Evolutionary conservation across 2,888 invertebrate species (phyloP), one percentile per base, ranked within the genome.

Genomic region (Gerosis bhagava): DNA sequence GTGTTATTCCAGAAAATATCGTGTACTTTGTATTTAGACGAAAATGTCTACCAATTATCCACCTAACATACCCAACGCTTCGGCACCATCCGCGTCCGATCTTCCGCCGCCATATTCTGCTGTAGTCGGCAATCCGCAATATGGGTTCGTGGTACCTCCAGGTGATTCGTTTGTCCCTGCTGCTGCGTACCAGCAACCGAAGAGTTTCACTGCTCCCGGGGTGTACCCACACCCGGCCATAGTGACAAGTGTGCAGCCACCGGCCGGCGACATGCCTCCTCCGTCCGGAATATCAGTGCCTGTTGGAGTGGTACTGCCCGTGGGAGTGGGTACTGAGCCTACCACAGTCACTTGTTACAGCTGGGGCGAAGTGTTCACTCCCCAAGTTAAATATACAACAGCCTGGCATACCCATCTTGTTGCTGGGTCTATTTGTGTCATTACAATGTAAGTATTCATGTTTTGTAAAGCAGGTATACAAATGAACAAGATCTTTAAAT

Each of bases 321-420:
- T 40, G 7, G 78, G 77, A 2, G 86, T 88, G 4, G 88, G 87
- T 47, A 83, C 76, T 10, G 83, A 86, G 47, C 88, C 88, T 5
- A 79, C 87, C 0, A 87, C 87, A 32, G 70, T 86, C 8, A 84
- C 77, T 28, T 88, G 88, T 58, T 84, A 76, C 56, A 87, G 83
- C 54, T 88, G 88, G 53, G 77, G 76, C 12, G 86, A 86, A 70
- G 72, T 83, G 17, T 83, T 86, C 16, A 86, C 86, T 29, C 87
- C 88, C 17, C 77, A 83, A 70, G 88, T 88, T n/a, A 77, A 71
- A 37, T 87, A 86, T 56, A 82, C 83, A 25, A 87, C 88, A 7
- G 84, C 86, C 26, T 88, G 87, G 88, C 88, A 87, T 53, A 88
- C 88, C 45, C 88, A 88, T 60, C 66, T 88, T 54, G 82, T 86